A percentile compares a stretch with the other conserved stretches of the same genome.
Evolutionary conservation across 2,113 vertebrate genomes (phyloP).

Genomic region (Strix uralensis): DNA sequence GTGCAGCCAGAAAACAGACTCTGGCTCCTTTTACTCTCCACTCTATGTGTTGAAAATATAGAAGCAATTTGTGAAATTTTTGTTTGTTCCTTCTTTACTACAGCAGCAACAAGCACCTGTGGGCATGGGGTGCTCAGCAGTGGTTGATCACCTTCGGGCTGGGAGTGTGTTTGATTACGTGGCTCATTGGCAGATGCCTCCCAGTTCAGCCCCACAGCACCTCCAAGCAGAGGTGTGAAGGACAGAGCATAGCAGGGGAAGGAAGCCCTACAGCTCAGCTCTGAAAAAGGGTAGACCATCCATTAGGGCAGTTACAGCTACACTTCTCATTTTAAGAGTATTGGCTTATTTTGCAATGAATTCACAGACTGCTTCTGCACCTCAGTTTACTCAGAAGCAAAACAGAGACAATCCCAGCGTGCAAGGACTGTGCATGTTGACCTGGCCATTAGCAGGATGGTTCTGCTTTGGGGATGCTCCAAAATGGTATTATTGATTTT

Average conservation of each 20-base stretch:
- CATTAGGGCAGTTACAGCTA: not conserved
- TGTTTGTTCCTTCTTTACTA: not conserved
- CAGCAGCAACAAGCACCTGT: not conserved
- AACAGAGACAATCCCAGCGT: not conserved
- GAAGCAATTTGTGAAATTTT: not conserved
- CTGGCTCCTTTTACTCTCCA: not conserved
- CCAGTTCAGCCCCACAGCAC: not conserved
- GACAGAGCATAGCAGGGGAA: not conserved
- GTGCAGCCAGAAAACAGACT: not conserved
- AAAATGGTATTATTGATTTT: not conserved
- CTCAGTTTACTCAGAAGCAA: not conserved
- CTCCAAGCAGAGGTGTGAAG: not conserved
- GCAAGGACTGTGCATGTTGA: not conserved
- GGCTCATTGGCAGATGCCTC: not conserved
- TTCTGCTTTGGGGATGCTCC: not conserved
- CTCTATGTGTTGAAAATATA: fast-evolving
- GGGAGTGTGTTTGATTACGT: not conserved
- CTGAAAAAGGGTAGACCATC: not conserved
- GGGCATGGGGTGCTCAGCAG: not conserved
- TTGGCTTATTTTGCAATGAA: not conserved
- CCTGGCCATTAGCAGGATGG: not conserved
- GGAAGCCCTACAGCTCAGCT: not conserved
- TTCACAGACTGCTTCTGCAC: not conserved
- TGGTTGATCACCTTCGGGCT: not conserved
- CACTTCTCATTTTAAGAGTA: not conserved